Conservation (phyloP, 2,113 vertebrate genomes). For the Hippocampus barbouri region DNA sequence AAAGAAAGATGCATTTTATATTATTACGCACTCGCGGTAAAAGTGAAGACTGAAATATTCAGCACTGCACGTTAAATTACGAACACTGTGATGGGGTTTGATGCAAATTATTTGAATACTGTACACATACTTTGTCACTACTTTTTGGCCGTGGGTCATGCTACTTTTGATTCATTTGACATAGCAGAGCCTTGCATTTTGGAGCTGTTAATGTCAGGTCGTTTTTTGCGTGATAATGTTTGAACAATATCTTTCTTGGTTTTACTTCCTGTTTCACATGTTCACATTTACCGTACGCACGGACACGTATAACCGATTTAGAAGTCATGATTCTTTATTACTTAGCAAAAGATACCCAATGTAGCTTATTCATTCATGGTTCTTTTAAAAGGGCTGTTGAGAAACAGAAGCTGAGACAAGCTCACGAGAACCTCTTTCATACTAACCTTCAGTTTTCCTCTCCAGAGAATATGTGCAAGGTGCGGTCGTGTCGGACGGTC, state of each 20-base stretch:
- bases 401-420: neutral
- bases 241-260: neutral
- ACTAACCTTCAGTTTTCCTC: constrained; percentile 79
- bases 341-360: too few relatives aligned
- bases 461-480: constrained; percentile 93
- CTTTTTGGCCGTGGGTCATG: too few relatives aligned
- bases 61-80: neutral
- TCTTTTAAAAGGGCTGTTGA: too few relatives aligned
- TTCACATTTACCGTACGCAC: neutral
- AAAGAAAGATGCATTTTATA: neutral
- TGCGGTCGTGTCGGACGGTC: constrained; percentile 83
- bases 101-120: too few relatives aligned
- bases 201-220: neutral
- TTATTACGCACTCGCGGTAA: neutral
- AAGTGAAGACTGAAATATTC: neutral
- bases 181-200: neutral
- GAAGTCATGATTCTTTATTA: neutral
- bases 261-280: neutral
- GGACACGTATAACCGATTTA: neutral
- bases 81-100: neutral
- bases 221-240: neutral
- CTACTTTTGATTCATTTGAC: neutral
- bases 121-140: too few relatives aligned
- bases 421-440: neutral
- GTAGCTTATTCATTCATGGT: too few relatives aligned